These are phyloP conservation scores for Pimephales promelas DNA, from an alignment of 2,113 vertebrate genomes.

Conservation along the genomic window DNA sequence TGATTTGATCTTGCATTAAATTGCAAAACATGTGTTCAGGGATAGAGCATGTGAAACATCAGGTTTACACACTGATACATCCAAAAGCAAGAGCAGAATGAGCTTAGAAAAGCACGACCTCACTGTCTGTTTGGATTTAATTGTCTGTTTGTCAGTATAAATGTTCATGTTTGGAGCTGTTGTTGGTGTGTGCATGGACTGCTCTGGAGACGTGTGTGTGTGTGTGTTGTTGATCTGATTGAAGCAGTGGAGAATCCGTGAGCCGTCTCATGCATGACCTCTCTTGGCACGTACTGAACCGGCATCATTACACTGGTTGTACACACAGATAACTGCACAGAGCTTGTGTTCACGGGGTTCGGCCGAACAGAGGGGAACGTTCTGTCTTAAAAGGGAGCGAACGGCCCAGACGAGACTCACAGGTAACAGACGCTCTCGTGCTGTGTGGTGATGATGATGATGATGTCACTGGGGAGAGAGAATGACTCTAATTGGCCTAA, in stretches of 20 bases:
- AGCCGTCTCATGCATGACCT: not conserved
- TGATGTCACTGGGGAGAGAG: conserved; percentile 30
- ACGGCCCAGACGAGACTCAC: conserved; percentile 73
- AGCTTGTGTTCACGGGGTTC: conserved; percentile 95
- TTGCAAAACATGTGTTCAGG: not conserved
- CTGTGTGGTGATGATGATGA: conserved; percentile 33
- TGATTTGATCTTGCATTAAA: not conserved
- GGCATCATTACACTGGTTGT: conserved; percentile 84
- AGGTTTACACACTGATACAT: no score
- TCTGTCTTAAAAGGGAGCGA: conserved; percentile 85
- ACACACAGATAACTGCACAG: conserved; percentile 95
- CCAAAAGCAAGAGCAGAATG: not conserved
- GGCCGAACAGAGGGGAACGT: conserved; percentile 90
- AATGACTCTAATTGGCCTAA: conserved; percentile 30
- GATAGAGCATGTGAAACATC: not conserved
- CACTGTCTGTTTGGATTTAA: not conserved
- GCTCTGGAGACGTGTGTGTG: no score
- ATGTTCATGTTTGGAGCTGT: no score
- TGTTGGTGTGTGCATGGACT: no score
- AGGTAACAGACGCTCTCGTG: conserved; percentile 80
- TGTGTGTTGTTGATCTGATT: no score
- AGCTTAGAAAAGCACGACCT: not conserved
- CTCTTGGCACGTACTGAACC: no score
- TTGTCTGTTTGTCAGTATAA: conserved; percentile 36
- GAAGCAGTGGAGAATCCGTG: no score